Percentiles rank a stretch among this genome's conserved stretches.
Conservation (phyloP, 2,888 invertebrate genomes). For the Sipunculus nudus region DNA sequence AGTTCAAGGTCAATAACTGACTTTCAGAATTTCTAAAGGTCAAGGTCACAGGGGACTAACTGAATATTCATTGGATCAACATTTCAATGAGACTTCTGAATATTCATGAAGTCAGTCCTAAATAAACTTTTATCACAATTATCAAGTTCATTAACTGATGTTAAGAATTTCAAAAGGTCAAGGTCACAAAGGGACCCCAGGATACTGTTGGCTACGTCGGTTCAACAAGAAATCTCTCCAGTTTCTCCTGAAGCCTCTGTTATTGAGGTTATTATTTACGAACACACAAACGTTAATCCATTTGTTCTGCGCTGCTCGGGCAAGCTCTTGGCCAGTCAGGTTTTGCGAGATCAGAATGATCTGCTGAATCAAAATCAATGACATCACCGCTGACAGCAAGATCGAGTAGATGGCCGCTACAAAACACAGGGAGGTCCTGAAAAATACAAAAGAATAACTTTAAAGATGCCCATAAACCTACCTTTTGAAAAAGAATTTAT, state of each 20-base stretch:
- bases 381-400: constrained; percentile 45
- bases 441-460: constrained; percentile 22
- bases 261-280: constrained; percentile 48
- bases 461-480: too few species aligned
- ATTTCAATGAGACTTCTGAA: too few species aligned
- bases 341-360: constrained; percentile 61
- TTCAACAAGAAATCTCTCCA: constrained; percentile 49
- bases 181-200: too few species aligned
- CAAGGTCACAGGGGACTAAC: too few species aligned
- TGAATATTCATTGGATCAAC: too few species aligned
- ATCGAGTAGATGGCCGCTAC: constrained; percentile 53
- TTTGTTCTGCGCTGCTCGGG: constrained; percentile 44
- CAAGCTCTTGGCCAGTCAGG: constrained; percentile 59
- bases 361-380: constrained; percentile 53
- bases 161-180: too few species aligned
- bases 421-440: constrained; percentile 57
- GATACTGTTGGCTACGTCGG: constrained; percentile 12
- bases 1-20: too few species aligned
- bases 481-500: too few species aligned
- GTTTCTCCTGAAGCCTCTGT: constrained; percentile 55
- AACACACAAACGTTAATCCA: constrained; percentile 40
- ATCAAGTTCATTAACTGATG: too few species aligned
- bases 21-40: too few species aligned
- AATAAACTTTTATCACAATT: too few species aligned
- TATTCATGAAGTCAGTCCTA: too few species aligned